Conservation (phyloP, 2,113 vertebrate species). For the Bos indicus region DNA sequence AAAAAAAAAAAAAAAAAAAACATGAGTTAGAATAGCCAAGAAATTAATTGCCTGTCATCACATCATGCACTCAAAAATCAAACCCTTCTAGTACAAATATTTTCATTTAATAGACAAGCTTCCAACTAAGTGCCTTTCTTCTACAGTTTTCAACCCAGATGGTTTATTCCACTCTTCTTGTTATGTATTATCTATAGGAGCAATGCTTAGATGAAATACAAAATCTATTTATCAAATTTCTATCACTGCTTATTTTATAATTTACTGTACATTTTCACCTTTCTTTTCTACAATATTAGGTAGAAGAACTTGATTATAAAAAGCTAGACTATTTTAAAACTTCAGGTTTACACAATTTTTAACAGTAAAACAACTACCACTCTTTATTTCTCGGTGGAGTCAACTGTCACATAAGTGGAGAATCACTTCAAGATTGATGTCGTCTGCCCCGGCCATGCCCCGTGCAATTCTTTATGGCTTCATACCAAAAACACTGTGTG, state of each 20-base stretch:
- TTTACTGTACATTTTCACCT: neutral
- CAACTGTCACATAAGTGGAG: neutral
- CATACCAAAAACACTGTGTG: neutral
- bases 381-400: neutral
- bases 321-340: neutral
- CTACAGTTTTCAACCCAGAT: neutral
- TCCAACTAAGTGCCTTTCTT: neutral
- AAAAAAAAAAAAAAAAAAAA: neutral
- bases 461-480: neutral
- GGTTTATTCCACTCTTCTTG: neutral
- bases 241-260: neutral
- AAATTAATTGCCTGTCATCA: slow-evolving; percentile 17
- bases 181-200: neutral
- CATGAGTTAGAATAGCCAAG: neutral
- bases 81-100: slow-evolving; percentile 20
- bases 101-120: neutral
- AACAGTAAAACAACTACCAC: neutral
- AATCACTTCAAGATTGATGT: neutral
- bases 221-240: neutral
- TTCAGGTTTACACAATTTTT: neutral
- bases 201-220: neutral
- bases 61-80: neutral
- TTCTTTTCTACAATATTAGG: neutral
- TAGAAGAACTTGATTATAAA: neutral
- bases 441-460: neutral